These are phyloP conservation scores for Bolinopsis microptera DNA, from an alignment of 37 sponge, comb jelly and placozoan genomes.

Conservation along the genomic window DNA sequence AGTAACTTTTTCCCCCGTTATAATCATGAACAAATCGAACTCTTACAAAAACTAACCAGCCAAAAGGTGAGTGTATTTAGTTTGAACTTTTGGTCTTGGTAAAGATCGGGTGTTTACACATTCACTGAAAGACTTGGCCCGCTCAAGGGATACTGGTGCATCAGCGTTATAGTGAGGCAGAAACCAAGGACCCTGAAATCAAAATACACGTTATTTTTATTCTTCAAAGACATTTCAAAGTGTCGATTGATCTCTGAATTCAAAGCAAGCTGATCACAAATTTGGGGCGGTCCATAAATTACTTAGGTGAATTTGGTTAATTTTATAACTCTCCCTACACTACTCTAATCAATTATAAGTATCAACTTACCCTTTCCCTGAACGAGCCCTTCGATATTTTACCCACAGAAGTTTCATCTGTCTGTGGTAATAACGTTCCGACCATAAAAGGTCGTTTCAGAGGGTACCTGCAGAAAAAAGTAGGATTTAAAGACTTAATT, in stretches of 20 bases:
- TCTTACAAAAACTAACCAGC: too few relatives aligned
- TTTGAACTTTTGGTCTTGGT: neutral
- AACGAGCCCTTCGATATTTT: slow-evolving; percentile 24
- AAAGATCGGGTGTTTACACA: neutral
- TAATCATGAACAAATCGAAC: too few relatives aligned
- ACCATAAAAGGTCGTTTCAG: slow-evolving; percentile 43
- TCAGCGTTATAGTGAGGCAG: slow-evolving; percentile 42
- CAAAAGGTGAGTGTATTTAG: slow-evolving; percentile 12
- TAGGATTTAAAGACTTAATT: too few relatives aligned
- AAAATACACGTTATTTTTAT: neutral
- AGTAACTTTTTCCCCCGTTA: too few relatives aligned
- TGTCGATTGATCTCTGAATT: neutral
- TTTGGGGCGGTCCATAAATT: too few relatives aligned
- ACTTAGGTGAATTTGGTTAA: too few relatives aligned
- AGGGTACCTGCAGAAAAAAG: neutral
- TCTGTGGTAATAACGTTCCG: neutral
- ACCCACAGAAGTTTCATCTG: neutral
- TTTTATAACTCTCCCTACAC: too few relatives aligned
- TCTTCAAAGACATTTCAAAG: neutral
- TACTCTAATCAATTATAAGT: too few relatives aligned
- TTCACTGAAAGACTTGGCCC: slow-evolving; percentile 17
- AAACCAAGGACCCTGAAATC: slow-evolving; percentile 45
- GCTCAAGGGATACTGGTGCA: neutral
- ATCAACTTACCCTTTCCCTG: slow-evolving; percentile 27
- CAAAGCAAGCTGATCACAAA: too few relatives aligned